phyloP scores from a whole-genome alignment of 2,113 vertebrate species.

The Rhabdomys dilectus region DNA sequence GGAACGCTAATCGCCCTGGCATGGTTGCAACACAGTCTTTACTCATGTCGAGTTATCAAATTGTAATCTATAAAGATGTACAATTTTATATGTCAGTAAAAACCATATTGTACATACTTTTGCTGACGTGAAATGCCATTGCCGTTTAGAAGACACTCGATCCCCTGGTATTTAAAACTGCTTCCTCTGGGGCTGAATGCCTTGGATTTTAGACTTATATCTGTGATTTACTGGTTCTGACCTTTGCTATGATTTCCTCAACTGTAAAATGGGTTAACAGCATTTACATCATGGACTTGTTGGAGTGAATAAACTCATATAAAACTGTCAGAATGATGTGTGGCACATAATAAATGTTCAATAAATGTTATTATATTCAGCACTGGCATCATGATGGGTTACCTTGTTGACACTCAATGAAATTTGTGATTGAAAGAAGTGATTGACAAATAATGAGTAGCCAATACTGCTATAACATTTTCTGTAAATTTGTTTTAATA shows the following conservation, averaged over 20 bases:
- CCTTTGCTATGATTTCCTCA: neutral
- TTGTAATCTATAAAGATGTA: neutral
- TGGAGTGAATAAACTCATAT: constrained; percentile 46
- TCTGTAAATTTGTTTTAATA: constrained; percentile 45
- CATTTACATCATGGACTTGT: neutral
- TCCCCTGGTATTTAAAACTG: neutral
- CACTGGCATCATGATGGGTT: neutral
- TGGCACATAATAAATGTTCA: constrained; percentile 63
- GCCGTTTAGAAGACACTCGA: neutral
- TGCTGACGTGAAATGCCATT: neutral
- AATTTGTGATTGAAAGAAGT: constrained; percentile 34
- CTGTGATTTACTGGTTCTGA: neutral
- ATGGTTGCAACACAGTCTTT: neutral
- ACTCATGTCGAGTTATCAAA: neutral
- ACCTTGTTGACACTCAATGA: constrained; percentile 53
- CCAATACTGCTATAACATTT: constrained; percentile 41
- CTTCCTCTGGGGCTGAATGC: neutral
- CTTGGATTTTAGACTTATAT: neutral
- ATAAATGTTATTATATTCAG: constrained; percentile 52
- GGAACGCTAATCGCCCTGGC: neutral
- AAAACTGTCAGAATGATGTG: constrained; percentile 64
- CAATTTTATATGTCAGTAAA: neutral
- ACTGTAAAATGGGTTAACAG: constrained; percentile 60
- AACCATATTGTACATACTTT: neutral
- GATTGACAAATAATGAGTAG: neutral